Conservation (phyloP, 2,888 invertebrate genomes). For the Phlogophora meticulosa region DNA sequence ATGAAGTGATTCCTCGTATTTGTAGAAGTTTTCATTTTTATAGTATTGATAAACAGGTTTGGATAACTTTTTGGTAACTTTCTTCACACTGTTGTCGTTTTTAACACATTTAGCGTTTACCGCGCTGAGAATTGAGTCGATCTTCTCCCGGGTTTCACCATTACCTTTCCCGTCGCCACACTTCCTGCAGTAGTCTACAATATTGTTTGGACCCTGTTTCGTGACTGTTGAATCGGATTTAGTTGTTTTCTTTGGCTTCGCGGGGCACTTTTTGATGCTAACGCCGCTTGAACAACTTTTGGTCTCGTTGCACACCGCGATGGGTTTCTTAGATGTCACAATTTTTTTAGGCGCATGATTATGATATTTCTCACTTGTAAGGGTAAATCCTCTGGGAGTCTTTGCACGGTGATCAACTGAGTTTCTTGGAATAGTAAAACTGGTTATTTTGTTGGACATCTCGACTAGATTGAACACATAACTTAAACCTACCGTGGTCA, state of each 20-base stretch:
- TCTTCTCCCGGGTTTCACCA: slow-evolving; percentile 13
- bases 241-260: slow-evolving; percentile 76
- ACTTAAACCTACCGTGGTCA: slow-evolving; percentile 10
- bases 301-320: slow-evolving; percentile 61
- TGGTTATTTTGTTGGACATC: slow-evolving; percentile 56
- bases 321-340: slow-evolving; percentile 70
- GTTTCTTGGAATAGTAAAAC: slow-evolving; percentile 39
- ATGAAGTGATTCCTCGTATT: slow-evolving; percentile 75
- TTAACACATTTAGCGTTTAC: slow-evolving; percentile 55
- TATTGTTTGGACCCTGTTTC: slow-evolving; percentile 50
- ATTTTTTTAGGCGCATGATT: slow-evolving; percentile 71
- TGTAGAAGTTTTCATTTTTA: slow-evolving; percentile 81
- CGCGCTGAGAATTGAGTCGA: slow-evolving; percentile 41
- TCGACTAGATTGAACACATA: slow-evolving; percentile 17
- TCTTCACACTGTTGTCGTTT: slow-evolving; percentile 57
- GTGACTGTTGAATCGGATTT: slow-evolving; percentile 77
- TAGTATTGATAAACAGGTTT: slow-evolving; percentile 79
- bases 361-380: slow-evolving; percentile 50
- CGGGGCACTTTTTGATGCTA: slow-evolving; percentile 33
- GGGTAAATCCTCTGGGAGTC: slow-evolving; percentile 42
- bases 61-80: slow-evolving; percentile 36
- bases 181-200: slow-evolving; percentile 70
- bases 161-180: slow-evolving; percentile 75
- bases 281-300: slow-evolving; percentile 78
- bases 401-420: slow-evolving; percentile 35